These are phyloP conservation scores for Athalia rosae DNA, from an alignment of 2,888 invertebrate genomes.

Conservation along the genomic window DNA sequence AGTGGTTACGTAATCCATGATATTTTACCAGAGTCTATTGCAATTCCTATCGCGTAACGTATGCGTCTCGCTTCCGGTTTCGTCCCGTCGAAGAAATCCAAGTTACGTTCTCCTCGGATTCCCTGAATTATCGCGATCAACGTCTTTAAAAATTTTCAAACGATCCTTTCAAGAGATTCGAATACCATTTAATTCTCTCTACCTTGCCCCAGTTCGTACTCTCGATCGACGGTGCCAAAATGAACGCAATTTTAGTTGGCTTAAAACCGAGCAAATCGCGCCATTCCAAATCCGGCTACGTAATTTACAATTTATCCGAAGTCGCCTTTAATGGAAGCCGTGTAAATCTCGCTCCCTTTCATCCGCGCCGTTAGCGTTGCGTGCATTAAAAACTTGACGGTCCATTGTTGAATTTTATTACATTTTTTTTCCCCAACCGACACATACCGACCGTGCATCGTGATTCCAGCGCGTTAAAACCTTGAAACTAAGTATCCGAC, in stretches of 20 bases:
- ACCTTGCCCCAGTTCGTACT: conserved; percentile 19
- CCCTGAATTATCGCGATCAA: too few species aligned
- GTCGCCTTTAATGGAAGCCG: conserved; percentile 8
- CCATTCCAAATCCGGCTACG: conserved; percentile 17
- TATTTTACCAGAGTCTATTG: conserved; percentile 17
- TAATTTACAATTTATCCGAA: conserved; percentile 11
- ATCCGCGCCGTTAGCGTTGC: not conserved
- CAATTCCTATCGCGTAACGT: conserved; percentile 2
- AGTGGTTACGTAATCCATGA: conserved; percentile 59
- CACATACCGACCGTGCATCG: not conserved
- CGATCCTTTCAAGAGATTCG: not conserved
- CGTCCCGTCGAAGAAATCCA: not conserved
- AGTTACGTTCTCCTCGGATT: not conserved
- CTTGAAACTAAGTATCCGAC: conserved; percentile 6
- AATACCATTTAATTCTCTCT: not conserved
- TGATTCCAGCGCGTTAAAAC: not conserved
- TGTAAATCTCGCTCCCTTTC: not conserved
- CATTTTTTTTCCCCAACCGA: not conserved
- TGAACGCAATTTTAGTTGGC: not conserved
- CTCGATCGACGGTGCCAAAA: not conserved
- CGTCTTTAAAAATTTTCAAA: not conserved
- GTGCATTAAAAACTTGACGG: too few species aligned
- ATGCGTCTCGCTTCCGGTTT: conserved; percentile 1
- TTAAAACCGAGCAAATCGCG: conserved; percentile 18
- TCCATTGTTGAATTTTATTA: too few species aligned